Percentiles rank a stretch among this genome's conserved stretches.
These are phyloP conservation scores for Butorides virescens DNA, from an alignment of 2,113 vertebrate genomes.

Conservation along the genomic window DNA sequence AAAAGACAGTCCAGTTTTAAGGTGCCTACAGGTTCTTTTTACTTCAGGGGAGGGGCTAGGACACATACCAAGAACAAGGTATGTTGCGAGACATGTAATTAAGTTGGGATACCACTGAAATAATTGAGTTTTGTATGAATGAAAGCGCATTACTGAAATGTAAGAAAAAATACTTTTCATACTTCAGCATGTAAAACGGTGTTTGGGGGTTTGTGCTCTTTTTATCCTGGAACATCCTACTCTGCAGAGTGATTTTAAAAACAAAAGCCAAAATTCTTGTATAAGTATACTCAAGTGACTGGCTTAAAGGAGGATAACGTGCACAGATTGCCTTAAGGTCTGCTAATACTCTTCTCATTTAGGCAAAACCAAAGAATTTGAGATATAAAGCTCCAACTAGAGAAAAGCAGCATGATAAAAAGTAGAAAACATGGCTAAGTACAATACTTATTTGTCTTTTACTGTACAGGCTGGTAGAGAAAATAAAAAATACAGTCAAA, in stretches of 20 bases:
- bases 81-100: not conserved
- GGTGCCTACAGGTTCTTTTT: not conserved
- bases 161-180: not conserved
- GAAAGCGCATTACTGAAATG: not conserved
- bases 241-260: not conserved
- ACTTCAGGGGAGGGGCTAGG: not conserved
- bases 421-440: conserved; percentile 4
- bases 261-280: not conserved
- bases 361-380: conserved; percentile 12
- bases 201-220: not conserved
- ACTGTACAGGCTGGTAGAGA: conserved; percentile 74
- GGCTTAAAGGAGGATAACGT: conserved; percentile 28
- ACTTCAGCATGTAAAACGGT: not conserved
- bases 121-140: not conserved
- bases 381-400: conserved; percentile 1
- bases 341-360: conserved; percentile 24
- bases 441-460: conserved; percentile 58
- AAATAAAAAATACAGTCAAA: conserved; percentile 77
- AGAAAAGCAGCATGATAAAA: conserved; percentile 16
- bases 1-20: not conserved
- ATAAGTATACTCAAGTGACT: conserved; percentile 24
- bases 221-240: not conserved
- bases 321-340: not conserved
- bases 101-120: not conserved
- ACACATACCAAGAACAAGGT: not conserved